These are phyloP conservation scores for Ormyrus pomaceus DNA, from an alignment of 2,888 invertebrate species.

Conservation along the genomic window DNA sequence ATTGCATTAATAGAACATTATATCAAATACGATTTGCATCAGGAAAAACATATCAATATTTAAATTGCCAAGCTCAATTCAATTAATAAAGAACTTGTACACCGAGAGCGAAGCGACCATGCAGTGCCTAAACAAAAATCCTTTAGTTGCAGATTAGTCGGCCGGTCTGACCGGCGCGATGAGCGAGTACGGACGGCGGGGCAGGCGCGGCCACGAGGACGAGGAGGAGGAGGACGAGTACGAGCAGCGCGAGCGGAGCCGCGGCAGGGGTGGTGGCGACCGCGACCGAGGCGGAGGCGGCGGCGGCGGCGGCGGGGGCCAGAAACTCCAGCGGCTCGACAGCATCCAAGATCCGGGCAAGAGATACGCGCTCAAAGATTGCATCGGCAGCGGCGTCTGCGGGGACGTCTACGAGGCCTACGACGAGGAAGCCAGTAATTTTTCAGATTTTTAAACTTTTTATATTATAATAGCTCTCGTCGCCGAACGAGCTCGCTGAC, in stretches of 20 bases:
- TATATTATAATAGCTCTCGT: background rate
- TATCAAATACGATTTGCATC: too few relatives aligned
- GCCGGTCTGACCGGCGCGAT: constrained; percentile 39
- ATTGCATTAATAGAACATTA: too few relatives aligned
- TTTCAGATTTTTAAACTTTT: constrained; percentile 56
- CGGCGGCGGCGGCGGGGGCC: constrained; percentile 50
- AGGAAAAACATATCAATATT: too few relatives aligned
- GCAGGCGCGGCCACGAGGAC: constrained; percentile 48
- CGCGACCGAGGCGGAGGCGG: constrained; percentile 59
- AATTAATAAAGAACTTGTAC: too few relatives aligned
- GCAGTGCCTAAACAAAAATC: too few relatives aligned
- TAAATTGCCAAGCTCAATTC: too few relatives aligned
- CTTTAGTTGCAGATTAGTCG: background rate
- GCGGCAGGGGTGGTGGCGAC: constrained; percentile 31
- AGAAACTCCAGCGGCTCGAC: constrained; percentile 75
- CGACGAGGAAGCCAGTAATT: constrained; percentile 82
- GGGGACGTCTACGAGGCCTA: constrained; percentile 86
- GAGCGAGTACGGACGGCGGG: constrained; percentile 60
- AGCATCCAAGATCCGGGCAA: constrained; percentile 86
- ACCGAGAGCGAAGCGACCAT: too few relatives aligned
- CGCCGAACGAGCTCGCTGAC: too few relatives aligned
- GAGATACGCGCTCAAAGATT: constrained; percentile 83
- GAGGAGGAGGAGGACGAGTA: constrained; percentile 46
- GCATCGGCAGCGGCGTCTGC: constrained; percentile 85
- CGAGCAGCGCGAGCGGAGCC: constrained; percentile 35